A percentile compares a stretch with the other conserved stretches of the same genome.
These are phyloP conservation scores for Styela plicata DNA, from an alignment of 23 tunicate genomes.

Conservation along the genomic window DNA sequence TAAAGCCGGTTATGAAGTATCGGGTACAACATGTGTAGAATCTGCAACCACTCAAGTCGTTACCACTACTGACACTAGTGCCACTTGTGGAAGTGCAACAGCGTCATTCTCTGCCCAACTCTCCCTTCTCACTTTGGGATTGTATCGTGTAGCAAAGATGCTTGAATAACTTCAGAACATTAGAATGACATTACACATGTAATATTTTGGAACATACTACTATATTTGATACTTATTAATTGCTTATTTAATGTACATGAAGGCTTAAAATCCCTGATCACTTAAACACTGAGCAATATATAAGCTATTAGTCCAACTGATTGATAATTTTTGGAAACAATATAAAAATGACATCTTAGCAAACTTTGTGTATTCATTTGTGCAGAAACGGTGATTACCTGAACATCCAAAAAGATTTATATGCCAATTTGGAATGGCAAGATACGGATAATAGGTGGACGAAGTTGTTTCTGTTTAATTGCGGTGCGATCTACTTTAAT, in stretches of 20 bases:
- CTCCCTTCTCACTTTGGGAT: not conserved
- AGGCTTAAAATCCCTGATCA: too few species aligned
- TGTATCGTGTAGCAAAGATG: not conserved
- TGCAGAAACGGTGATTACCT: too few species aligned
- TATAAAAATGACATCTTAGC: too few species aligned
- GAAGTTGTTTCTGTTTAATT: too few species aligned
- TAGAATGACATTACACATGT: not conserved
- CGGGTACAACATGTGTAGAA: not conserved
- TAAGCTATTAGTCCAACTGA: not conserved
- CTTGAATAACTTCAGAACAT: not conserved
- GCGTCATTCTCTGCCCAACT: not conserved
- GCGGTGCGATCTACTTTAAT: too few species aligned
- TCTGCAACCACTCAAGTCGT: not conserved
- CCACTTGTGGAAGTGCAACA: not conserved
- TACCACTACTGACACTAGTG: not conserved
- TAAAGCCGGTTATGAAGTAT: not conserved
- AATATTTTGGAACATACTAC: not conserved
- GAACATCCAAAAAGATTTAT: too few species aligned
- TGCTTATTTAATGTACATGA: not conserved
- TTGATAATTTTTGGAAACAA: too few species aligned
- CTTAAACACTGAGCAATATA: too few species aligned
- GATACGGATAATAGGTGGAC: too few species aligned
- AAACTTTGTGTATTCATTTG: too few species aligned
- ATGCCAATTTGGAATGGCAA: too few species aligned
- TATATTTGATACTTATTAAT: not conserved